A percentile compares a stretch with the other conserved stretches of the same genome.
phyloP scores from a whole-genome alignment of 2,113 vertebrate genomes.

The Blennius ocellaris region DNA sequence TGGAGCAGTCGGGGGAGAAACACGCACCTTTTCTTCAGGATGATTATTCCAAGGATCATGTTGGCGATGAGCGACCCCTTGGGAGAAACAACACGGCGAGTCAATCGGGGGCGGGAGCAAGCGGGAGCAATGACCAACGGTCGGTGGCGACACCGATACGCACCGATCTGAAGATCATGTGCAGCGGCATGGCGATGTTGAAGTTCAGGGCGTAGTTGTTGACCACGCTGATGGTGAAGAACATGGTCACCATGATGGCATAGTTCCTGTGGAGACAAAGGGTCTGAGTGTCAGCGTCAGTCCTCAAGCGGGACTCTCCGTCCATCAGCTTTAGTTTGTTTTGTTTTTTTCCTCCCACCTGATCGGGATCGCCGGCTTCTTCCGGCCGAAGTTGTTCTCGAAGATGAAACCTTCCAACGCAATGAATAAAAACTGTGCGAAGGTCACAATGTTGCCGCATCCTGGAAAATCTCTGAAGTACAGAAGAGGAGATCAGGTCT shows the following conservation, averaged over 20 bases:
- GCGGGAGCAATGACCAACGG: neutral
- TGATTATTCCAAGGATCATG: constrained; percentile 95
- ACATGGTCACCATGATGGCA: constrained; percentile 95
- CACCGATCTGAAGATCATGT: constrained; percentile 99
- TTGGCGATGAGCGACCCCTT: constrained; percentile 98
- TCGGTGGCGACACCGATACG: constrained; percentile 51
- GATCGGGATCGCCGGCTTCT: constrained; percentile 89
- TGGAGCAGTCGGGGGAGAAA: neutral
- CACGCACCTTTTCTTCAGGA: constrained; percentile 94
- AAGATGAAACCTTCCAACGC: constrained; percentile 94
- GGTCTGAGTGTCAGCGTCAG: neutral
- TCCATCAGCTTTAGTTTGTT: neutral
- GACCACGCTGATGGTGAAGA: constrained; percentile 95
- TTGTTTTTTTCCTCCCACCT: constrained; percentile 81
- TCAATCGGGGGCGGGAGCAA: neutral
- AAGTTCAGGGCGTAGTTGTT: constrained; percentile 98
- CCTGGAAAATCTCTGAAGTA: constrained; percentile 90
- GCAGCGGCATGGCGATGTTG: constrained; percentile 96
- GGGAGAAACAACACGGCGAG: constrained; percentile 23
- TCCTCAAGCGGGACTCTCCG: neutral
- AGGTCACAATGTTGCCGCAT: constrained; percentile 97
- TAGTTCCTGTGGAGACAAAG: constrained; percentile 85
- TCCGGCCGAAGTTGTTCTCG: constrained; percentile 90
- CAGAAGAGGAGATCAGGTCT: neutral
- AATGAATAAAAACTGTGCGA: constrained; percentile 95